Evolutionary conservation across 2,888 invertebrate species (phyloP), one percentile per base, ranked within the genome.

Genomic region (Mesorhabditis belari): DNA sequence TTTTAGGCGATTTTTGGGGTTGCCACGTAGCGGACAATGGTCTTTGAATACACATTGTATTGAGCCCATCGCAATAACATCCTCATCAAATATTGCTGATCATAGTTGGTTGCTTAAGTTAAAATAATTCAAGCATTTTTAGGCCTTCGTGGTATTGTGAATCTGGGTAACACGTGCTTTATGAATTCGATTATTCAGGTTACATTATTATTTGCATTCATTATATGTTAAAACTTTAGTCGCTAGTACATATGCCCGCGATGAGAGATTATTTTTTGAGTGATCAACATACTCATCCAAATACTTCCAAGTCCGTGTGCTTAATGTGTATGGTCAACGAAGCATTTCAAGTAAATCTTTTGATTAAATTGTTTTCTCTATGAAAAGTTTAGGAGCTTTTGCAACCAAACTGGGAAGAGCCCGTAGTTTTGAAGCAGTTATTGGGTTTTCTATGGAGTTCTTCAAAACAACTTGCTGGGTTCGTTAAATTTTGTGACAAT

Each of bases 391-490:
- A 35, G 44, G n/a, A 35, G 12, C 44, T 35, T n/a, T 12, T 53
- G 28, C 23, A 17, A 17, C 6, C 17, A 4, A 19, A 29, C 21
- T 17, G 50, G 4, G 60, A 49, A n/a, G 12, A 5, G 5, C 93
- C 95, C 0, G 84, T 94, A 79, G 91, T 91, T 27, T 87, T 95
- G 58, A 90, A 91, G 82, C 88, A 90, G 54, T 85, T 96, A 64
- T 86, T 96, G 67, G 90, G 93, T 84, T 85, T 93, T 80, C 92
- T 93, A 78, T 96, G 93, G 94, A 92, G 90, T n/a, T 91, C 94
- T 83, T 92, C 92, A 52, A 87, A 89, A 60, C 91, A 94, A 82
- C 54, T 70, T 51, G 57, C 61, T 3, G 61, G 61, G 25, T 91
- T n/a, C n/a, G n/a, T n/a, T n/a, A 92, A 81, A 91, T 92, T 81